A percentile compares a stretch with the other conserved stretches of the same genome.
Evolutionary conservation across 2,113 vertebrate genomes (phyloP).

Genomic region (Brachyhypopomus occidentalis): DNA sequence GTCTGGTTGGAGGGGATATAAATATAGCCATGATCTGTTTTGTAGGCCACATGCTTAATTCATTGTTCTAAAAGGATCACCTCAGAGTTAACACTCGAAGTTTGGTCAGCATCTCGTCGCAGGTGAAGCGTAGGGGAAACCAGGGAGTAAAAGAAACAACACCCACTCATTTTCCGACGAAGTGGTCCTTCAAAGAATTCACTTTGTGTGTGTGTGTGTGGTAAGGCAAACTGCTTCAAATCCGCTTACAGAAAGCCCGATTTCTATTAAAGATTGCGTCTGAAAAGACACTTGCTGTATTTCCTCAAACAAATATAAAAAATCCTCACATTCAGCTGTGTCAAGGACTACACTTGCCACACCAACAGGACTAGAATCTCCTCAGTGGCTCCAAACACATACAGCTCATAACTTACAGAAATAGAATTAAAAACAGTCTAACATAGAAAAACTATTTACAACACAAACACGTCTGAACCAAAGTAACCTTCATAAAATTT

Average conservation of each 20-base stretch:
- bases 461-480: not conserved
- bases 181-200: conserved; percentile 72
- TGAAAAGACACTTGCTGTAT: not conserved
- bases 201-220: conserved; percentile 29
- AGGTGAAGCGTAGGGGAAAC: conserved; percentile 57
- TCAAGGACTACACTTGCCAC: conserved; percentile 53
- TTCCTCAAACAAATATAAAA: not conserved
- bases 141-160: conserved; percentile 61
- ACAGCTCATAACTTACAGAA: conserved; percentile 51
- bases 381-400: conserved; percentile 14
- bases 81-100: conserved; percentile 45
- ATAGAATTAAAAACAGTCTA: not conserved
- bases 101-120: conserved; percentile 65
- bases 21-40: not conserved
- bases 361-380: not conserved
- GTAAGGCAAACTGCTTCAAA: conserved; percentile 52
- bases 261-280: not conserved
- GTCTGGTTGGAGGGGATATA: not conserved
- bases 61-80: conserved; percentile 16
- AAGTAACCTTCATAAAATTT: conserved; percentile 4
- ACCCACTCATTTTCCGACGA: conserved; percentile 72
- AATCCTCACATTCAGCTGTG: conserved; percentile 64
- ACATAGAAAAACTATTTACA: not conserved
- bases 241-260: conserved; percentile 14
- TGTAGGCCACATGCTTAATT: conserved; percentile 1